Conservation (phyloP, 2,888 invertebrate genomes). For the Bombylius discolor region DNA sequence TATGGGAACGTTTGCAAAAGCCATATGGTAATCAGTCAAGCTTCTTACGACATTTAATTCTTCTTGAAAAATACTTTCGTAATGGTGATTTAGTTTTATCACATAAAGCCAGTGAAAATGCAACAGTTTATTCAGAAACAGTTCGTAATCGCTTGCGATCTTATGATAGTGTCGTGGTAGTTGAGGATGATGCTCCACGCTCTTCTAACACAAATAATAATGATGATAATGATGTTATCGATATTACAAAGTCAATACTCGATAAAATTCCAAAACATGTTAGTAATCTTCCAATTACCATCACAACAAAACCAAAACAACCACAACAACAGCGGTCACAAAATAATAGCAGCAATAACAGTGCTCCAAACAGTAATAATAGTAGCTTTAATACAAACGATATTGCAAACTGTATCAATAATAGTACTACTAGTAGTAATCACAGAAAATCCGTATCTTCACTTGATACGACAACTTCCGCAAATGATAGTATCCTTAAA, state of each 20-base stretch:
- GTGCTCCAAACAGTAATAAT: neutral
- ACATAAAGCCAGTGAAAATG: constrained; percentile 58
- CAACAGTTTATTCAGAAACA: constrained; percentile 64
- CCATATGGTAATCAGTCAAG: constrained; percentile 82
- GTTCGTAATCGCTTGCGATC: constrained; percentile 65
- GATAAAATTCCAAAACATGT: constrained; percentile 1
- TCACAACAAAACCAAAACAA: constrained; percentile 27
- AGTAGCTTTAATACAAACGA: constrained; percentile 11
- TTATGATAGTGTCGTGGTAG: constrained; percentile 46
- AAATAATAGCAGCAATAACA: constrained; percentile 11
- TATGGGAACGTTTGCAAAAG: constrained; percentile 72
- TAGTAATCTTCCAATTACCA: constrained; percentile 25
- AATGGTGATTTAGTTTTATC: constrained; percentile 65
- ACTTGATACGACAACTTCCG: constrained; percentile 2
- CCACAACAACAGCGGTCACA: constrained; percentile 11
- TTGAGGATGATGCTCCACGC: neutral
- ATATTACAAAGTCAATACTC: neutral
- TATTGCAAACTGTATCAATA: neutral
- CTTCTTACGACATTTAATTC: constrained; percentile 64
- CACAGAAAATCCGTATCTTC: neutral
- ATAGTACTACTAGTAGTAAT: neutral
- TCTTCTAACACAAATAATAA: constrained; percentile 21
- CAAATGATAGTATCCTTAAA: constrained; percentile 32
- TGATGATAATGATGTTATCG: neutral
- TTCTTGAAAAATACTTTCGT: constrained; percentile 72